Percentiles rank a stretch among this genome's conserved stretches.
Conservation (phyloP, 2,888 invertebrate species). For the Halictus quadricinctus region DNA sequence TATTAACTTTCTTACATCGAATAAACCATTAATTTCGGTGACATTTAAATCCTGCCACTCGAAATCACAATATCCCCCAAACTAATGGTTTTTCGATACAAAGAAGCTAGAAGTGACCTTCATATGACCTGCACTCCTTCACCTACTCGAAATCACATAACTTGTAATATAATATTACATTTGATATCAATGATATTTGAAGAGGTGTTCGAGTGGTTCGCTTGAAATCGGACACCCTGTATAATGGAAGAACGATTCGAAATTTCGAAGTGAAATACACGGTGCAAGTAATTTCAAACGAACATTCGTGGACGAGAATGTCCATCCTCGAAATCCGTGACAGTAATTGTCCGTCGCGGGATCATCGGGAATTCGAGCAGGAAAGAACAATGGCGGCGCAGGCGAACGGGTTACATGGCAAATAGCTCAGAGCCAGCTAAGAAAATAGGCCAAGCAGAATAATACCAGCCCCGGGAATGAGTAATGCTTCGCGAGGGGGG, state of each 20-base stretch:
- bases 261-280: not conserved
- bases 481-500: not conserved
- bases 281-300: not conserved
- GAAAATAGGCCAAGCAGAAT: slow-evolving; percentile 24
- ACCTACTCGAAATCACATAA: no score
- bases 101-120: no score
- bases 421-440: slow-evolving; percentile 17
- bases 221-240: not conserved
- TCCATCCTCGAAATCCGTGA: not conserved
- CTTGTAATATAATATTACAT: no score
- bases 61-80: no score
- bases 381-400: slow-evolving; percentile 2
- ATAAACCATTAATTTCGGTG: not conserved
- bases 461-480: not conserved
- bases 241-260: not conserved
- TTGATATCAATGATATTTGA: no score
- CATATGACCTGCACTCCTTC: no score
- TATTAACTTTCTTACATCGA: no score
- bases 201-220: not conserved
- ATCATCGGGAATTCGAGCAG: slow-evolving; percentile 2
- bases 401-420: not conserved
- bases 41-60: no score
- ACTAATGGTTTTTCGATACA: no score
- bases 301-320: not conserved
- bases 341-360: not conserved